These are phyloP conservation scores for Dryocosmus kuriphilus DNA, from an alignment of 2,888 invertebrate genomes.

Conservation along the genomic window DNA sequence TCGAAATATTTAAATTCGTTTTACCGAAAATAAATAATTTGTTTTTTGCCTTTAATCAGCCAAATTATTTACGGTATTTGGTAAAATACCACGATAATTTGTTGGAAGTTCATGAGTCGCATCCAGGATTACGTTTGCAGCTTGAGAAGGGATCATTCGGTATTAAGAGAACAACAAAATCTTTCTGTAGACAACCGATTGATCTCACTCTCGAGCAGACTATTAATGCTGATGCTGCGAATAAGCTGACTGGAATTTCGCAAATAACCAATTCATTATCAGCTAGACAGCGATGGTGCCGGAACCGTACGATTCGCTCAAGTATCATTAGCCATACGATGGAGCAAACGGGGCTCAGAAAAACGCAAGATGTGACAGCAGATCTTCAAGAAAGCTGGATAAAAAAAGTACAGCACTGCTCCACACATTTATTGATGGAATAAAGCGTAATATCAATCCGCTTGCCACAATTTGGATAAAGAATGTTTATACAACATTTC, in stretches of 20 bases:
- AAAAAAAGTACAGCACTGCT: slow-evolving; percentile 43
- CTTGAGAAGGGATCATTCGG: slow-evolving; percentile 65
- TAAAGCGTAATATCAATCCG: slow-evolving; percentile 56
- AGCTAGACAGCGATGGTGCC: slow-evolving; percentile 62
- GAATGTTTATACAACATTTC: slow-evolving; percentile 57
- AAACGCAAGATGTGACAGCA: slow-evolving; percentile 60
- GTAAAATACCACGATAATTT: slow-evolving; percentile 67
- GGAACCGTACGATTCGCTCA: slow-evolving; percentile 53
- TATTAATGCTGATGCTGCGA: slow-evolving; percentile 59
- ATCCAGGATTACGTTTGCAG: slow-evolving; percentile 62
- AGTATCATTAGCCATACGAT: slow-evolving; percentile 60
- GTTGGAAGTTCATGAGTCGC: slow-evolving; percentile 63
- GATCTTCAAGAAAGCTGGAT: slow-evolving; percentile 59
- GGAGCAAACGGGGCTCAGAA: slow-evolving; percentile 55
- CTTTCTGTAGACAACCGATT: slow-evolving; percentile 58
- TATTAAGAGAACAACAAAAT: slow-evolving; percentile 63
- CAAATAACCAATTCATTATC: slow-evolving; percentile 59
- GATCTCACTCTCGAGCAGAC: slow-evolving; percentile 60
- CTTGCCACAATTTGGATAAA: slow-evolving; percentile 54
- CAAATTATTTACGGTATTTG: slow-evolving; percentile 69
- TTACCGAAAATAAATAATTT: slow-evolving; percentile 66
- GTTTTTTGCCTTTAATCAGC: slow-evolving; percentile 69
- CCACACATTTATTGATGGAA: slow-evolving; percentile 32
- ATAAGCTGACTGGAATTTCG: slow-evolving; percentile 46
- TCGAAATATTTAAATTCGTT: slow-evolving; percentile 61